Base-by-base conservation (phyloP, 2,888 invertebrate species). In the Netelia inedita region DNA sequence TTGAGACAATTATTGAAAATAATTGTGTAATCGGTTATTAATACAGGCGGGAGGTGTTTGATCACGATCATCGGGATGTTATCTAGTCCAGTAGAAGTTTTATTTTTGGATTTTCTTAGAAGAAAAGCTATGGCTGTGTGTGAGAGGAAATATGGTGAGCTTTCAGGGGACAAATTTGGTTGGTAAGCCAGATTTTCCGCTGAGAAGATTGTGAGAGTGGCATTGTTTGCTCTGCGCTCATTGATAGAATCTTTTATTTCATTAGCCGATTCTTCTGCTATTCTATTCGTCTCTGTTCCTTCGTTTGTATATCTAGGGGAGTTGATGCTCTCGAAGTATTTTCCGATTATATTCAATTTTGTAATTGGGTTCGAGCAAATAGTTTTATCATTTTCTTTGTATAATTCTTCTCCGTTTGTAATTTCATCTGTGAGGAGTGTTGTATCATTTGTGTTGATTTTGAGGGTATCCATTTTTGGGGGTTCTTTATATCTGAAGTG, bases 1-100 rank as follows among this genome's bases (percentile, higher is more conserved):
- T 87, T 85, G 1, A 79, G 1, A 1, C 69, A 50, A 6, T 86
- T 86, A 23, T 85, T 86, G 10, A 82, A 86, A 0, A 85, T 35
- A 0, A 78, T 71, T 6, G 74, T 59, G 1, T 69, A 75, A 1
- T 68, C 46, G 35, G 1, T 8, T 0, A 85, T 74, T 0, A 85
- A 19, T 1, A 46, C 66, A 0, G 0, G 0, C 0, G 84, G 68
- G 0, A 84, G 59, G 8, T 87, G 61, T 65, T 87, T 86, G 0
- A 87, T 46, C 0, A 79, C 79, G 0, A 86, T 79, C 1, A 74
- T 59, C 0, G 84, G 87, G 0, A 85, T 83, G 1, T 80, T 68
- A 21, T 87, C 84, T 0, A 80, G 1, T 0, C 83, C 83, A 1
- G 69, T 59, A 0, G 87, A 86, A 0, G 82, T 68, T 78, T 86